A percentile compares a stretch with the other conserved stretches of the same genome.
These are phyloP conservation scores for Pogonus chalceus DNA, from an alignment of 1,140 invertebrate genomes.

Conservation along the genomic window DNA sequence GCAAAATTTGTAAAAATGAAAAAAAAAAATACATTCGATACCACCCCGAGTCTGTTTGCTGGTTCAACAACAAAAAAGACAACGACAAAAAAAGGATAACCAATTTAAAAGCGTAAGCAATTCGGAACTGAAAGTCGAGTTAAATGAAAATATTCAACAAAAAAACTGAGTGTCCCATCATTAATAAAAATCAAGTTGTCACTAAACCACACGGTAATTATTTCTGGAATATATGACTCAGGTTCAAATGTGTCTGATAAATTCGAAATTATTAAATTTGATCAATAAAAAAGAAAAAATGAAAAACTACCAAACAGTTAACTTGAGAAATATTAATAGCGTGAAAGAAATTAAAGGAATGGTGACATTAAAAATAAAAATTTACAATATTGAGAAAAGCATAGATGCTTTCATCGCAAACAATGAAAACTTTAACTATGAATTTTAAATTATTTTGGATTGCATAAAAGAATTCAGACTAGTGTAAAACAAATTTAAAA, in stretches of 20 bases:
- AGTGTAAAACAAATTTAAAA: neutral
- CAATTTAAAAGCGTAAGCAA: no score
- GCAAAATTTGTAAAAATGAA: conserved; percentile 5
- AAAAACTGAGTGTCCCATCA: no score
- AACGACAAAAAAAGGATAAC: no score
- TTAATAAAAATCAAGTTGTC: no score
- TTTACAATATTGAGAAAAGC: conserved; percentile 3
- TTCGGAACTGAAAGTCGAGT: no score
- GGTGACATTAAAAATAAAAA: conserved; percentile 7
- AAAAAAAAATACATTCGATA: neutral
- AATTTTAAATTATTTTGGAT: conserved; percentile 6
- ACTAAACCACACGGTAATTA: no score
- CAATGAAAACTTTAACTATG: conserved; percentile 1
- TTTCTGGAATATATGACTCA: no score
- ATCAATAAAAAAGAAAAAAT: conserved; percentile 2
- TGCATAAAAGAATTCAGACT: neutral
- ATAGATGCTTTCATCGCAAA: conserved; percentile 2
- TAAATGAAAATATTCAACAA: no score
- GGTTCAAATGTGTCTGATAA: conserved; percentile 16
- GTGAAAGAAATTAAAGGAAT: conserved; percentile 4
- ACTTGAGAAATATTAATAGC: conserved; percentile 9
- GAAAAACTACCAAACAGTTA: no score
- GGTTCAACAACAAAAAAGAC: no score
- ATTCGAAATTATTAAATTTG: conserved; percentile 11
- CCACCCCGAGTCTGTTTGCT: no score